Evolutionary conservation across 2,797 vertebrate species (phyloP), one percentile per base, ranked within the genome.

Genomic region (Champsocephalus esox): DNA sequence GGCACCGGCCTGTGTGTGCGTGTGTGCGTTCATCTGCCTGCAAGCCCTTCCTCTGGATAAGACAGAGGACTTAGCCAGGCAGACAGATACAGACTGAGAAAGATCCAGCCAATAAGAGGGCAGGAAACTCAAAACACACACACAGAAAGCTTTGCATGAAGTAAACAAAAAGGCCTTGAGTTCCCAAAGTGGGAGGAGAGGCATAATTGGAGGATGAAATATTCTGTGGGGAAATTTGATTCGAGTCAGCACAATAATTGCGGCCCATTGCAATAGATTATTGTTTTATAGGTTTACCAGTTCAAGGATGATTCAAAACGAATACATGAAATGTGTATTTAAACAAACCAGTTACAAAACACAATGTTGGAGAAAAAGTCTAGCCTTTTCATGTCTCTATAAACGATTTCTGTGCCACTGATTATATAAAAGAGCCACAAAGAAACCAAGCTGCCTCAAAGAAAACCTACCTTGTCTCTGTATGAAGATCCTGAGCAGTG

Each of bases 401-500:
- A 12, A 59, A 2, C n/a, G 14, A 67, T 41, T 55, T 7, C 32
- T 45, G n/a, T 44, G 28, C 12, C 12, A 51, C 28, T 48, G 54
- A 66, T 41, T 38, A 21, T 2, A 16, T 51, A 16, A 4, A 17
- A 13, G 58, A 38, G 21, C 12, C 4, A 21, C 52, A 66, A 41
- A 11, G 21, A 60, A 51, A 48, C 24, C 14, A 7, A 3, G 2
- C 4, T 3, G 3, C 67, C 57, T 4, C 19, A 13, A 21, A 41
- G 21, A 49, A 32, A 10, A n/a, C 78, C 34, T 94, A 99, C 98
- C 98, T 97, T 98, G 97, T 90, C 95, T 97, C 91, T 99, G 98
- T 86, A 99, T 97, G 93, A 99, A 99, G 93, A 99, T 93, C 84
- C 98, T 91, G 68, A 99, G 97, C 72, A 99, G 94, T 0, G 98